Evolutionary conservation across 2,797 vertebrate species (phyloP), one percentile per base, ranked within the genome.

Genomic region (Rhodeus uyekii): DNA sequence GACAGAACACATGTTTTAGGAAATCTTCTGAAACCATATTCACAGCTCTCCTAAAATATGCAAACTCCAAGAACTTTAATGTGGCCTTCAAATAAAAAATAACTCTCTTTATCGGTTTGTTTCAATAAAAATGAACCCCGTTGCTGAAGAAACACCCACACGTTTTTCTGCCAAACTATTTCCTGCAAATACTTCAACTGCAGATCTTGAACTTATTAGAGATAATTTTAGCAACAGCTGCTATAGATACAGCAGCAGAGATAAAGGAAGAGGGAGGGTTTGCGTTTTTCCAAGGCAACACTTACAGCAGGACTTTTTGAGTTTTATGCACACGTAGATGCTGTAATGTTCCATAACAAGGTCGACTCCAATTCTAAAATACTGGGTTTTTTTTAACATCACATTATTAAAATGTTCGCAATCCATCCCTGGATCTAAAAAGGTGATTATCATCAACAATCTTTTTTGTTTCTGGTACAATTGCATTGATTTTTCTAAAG

Each of bases 131-230:
- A 29, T 16, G 58, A 60, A 60, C 13, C 24, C 24, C 2, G 65
- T 44, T 44, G 39, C 9, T 29, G 67, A 69, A 73, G 69, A 53
- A 73, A 53, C 69, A 24, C 69, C 69, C 50, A 74, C 50, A 74
- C 1, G 1, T 74, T 58, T 74, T 38, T 58, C 72, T 39, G 50
- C 72, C 27, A 18, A 27, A 39, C 34, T 74, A 38, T 58, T 72
- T 27, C n/a, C n/a, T 38, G 5, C 44, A 53, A 36, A 78, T 44
- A 63, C 39, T 32, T 63, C 38, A 76, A 34, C 44, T 27, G 29
- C 44, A 67, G 22, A 53, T 38, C 44, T 67, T 19, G 22, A 19
- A 78, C 50, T 38, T 53, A 24, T 39, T 55, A 14, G 46, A 9
- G 16, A 38, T 78, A 29, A 67, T 67, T 78, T 67, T 78, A 78